Evolutionary conservation across 2,888 invertebrate species (phyloP).

Genomic region (Argynnis bischoffii): DNA sequence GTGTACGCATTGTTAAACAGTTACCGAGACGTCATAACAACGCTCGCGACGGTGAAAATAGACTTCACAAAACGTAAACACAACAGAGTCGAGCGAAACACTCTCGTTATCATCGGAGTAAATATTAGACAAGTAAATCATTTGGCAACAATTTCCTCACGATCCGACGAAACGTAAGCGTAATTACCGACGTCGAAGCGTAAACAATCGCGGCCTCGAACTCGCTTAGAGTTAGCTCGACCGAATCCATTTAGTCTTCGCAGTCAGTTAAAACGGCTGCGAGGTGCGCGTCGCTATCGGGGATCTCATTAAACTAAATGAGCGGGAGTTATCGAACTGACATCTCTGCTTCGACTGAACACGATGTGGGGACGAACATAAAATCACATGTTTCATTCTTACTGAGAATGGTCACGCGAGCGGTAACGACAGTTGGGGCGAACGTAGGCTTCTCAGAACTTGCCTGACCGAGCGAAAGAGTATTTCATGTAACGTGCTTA

Average conservation of each 20-base stretch:
- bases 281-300: conserved; percentile 38
- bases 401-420: conserved; percentile 61
- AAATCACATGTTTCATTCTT: conserved; percentile 52
- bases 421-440: conserved; percentile 45
- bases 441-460: conserved; percentile 47
- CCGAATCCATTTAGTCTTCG: conserved; percentile 53
- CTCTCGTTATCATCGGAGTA: conserved; percentile 43
- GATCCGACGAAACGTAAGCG: conserved; percentile 50
- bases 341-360: conserved; percentile 23
- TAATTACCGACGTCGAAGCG: conserved; percentile 58
- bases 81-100: conserved; percentile 34
- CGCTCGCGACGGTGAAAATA: conserved; percentile 28
- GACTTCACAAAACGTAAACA: conserved; percentile 36
- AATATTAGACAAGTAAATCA: conserved; percentile 51
- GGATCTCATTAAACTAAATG: conserved; percentile 44
- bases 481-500: conserved; percentile 37
- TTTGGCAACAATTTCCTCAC: conserved; percentile 61
- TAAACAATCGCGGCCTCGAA: conserved; percentile 70
- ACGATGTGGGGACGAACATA: conserved; percentile 24
- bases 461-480: conserved; percentile 40
- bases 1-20: conserved; percentile 25
- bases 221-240: conserved; percentile 58
- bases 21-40: conserved; percentile 20
- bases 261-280: conserved; percentile 25
- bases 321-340: conserved; percentile 27